Evolutionary conservation across 2,113 vertebrate species (phyloP).

Genomic region (Pitta sordida): DNA sequence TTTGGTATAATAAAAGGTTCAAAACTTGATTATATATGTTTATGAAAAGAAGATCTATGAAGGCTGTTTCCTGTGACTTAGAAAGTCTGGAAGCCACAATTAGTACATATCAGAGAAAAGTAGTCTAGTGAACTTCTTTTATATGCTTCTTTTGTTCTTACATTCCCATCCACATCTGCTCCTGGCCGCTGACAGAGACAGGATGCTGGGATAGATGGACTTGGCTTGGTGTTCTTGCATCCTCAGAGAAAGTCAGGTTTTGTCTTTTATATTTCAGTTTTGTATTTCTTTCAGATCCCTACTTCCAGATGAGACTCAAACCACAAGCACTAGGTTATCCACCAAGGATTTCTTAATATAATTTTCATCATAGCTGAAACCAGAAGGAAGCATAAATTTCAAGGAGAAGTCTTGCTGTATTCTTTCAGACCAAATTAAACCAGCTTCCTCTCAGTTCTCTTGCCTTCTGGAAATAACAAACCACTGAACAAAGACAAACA

Average conservation of each 20-base stretch:
- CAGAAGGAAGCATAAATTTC: background rate
- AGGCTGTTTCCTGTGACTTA: background rate
- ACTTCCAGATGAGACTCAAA: background rate
- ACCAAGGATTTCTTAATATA: constrained; percentile 35
- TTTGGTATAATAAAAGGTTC: background rate
- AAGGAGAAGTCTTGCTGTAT: background rate
- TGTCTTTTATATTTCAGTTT: background rate
- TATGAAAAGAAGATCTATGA: background rate
- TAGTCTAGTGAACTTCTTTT: background rate
- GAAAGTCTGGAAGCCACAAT: background rate
- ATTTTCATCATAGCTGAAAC: constrained; percentile 25
- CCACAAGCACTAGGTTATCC: constrained; percentile 19
- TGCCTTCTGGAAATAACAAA: constrained; percentile 38
- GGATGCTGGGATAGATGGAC: background rate
- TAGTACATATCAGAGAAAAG: background rate
- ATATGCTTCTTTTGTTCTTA: background rate
- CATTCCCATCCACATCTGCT: background rate
- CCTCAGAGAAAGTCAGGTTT: background rate
- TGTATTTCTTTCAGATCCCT: background rate
- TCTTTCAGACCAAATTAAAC: constrained; percentile 33
- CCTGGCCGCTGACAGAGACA: background rate
- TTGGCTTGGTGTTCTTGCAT: background rate
- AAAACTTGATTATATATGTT: background rate
- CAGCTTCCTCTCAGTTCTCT: constrained; percentile 10
- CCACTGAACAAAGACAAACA: background rate